Evolutionary conservation across 1,140 invertebrate genomes (phyloP), one percentile per base, ranked within the genome.

Genomic region (Calephelis virginiensis): DNA sequence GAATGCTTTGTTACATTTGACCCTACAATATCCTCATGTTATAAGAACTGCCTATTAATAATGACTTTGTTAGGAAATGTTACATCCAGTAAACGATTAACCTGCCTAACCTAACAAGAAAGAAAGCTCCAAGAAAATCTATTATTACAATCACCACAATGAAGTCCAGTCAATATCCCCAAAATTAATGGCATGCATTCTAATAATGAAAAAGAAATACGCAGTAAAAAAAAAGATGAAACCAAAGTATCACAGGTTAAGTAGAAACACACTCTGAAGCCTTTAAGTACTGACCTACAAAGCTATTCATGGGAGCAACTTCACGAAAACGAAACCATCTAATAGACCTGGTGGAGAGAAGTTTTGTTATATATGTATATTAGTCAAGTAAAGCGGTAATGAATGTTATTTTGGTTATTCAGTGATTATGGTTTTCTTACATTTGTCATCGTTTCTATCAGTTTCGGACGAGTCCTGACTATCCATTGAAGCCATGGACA

Each of bases 201-300:
- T 5, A 43, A 7, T 37, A 47, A 61, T 40, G 37, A 66, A 46
- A 50, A 28, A 67, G 49, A 50, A 14, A 62, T 64, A 62, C 28
- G 28, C 28, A 62, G 28, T 45, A 56, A 69, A 53, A 48, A 56
- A 63, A 66, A 61, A 70, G 56, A 66, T 59, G 66, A 69, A 72
- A 63, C 48, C 67, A 63, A 28, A 71, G 48, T 38, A 64, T 17
- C 45, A 61, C 13, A 66, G 13, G 38, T 56, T 47, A 68, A 40
- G 38, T 43, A 40, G 62, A 66, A 74, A 64, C 73, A 66, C 40
- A 14, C 9, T 53, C 72, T 80, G 73, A 77, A 80, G 77, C 80
- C 79, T 81, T 78, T 70, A 77, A 82, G 72, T 90, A 90, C 88
- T 90, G 80, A 89, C 88, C 86, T 89, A 89, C 81, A 82, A 82